Percentiles rank a stretch among this genome's conserved stretches.
phyloP scores from a whole-genome alignment of 2,113 vertebrate species.

The Aspiorhynchus laticeps region DNA sequence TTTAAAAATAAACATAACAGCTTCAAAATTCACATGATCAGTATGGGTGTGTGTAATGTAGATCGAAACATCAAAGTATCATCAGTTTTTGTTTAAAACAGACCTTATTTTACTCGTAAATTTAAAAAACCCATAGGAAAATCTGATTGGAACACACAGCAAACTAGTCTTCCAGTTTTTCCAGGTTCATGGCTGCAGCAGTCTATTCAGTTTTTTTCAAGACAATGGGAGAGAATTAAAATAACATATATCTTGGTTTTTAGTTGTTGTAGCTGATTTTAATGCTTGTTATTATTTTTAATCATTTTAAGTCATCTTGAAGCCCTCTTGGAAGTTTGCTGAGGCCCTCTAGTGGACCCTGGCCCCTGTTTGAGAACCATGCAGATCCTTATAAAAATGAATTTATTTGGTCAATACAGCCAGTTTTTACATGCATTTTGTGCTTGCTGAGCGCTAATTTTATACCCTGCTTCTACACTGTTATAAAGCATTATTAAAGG shows the following conservation, averaged over 20 bases:
- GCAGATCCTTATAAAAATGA: neutral
- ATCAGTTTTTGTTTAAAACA: no score
- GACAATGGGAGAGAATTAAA: neutral
- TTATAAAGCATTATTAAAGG: neutral
- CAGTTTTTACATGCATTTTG: neutral
- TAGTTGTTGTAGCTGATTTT: neutral
- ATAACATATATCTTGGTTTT: neutral
- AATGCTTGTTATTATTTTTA: neutral
- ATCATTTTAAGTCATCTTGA: neutral
- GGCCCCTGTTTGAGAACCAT: neutral
- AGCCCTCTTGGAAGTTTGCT: neutral
- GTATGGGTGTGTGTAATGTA: no score
- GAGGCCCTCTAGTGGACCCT: neutral
- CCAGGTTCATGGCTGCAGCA: no score
- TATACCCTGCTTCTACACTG: neutral
- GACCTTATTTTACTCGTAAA: no score
- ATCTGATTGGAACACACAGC: no score
- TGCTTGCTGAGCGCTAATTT: neutral
- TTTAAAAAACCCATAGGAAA: no score
- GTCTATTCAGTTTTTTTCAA: no score
- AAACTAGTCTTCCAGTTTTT: no score
- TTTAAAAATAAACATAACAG: no score
- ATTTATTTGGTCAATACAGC: neutral
- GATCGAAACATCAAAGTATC: no score
- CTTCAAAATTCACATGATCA: no score